Conservation (phyloP, 2,113 vertebrate species). For the Lichenostomus cassidix region DNA sequence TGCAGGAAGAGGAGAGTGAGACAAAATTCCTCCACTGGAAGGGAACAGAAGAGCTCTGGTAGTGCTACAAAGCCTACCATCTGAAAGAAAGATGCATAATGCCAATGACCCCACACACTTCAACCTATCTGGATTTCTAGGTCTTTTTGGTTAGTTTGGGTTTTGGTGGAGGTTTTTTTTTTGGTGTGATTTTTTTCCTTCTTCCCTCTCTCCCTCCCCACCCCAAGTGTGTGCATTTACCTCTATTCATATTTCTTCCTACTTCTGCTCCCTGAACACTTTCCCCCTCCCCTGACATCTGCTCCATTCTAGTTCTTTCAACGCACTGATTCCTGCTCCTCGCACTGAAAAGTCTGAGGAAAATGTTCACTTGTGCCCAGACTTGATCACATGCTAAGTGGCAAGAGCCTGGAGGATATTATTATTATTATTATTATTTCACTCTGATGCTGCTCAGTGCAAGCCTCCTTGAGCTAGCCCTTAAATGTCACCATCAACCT, state of each 20-base stretch:
- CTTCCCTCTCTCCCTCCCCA: fast-evolving
- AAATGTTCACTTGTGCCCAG: not conserved
- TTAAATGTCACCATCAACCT: not conserved
- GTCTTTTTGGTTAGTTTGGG: not conserved
- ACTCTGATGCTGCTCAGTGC: not conserved
- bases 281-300: not conserved
- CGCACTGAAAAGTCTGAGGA: fast-evolving
- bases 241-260: not conserved
- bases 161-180: not conserved
- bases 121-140: not conserved
- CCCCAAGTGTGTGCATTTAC: not conserved
- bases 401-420: not conserved
- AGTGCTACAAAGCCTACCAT: not conserved
- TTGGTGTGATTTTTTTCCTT: not conserved
- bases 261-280: not conserved
- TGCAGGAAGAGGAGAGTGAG: not conserved
- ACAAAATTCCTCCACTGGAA: not conserved
- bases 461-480: not conserved
- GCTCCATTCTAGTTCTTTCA: not conserved
- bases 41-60: not conserved
- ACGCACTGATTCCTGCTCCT: not conserved
- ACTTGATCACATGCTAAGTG: not conserved
- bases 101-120: not conserved
- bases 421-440: not conserved
- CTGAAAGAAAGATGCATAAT: not conserved